Evolutionary conservation across 2,797 vertebrate genomes (phyloP).

Genomic region (Bradypodion pumilum): DNA sequence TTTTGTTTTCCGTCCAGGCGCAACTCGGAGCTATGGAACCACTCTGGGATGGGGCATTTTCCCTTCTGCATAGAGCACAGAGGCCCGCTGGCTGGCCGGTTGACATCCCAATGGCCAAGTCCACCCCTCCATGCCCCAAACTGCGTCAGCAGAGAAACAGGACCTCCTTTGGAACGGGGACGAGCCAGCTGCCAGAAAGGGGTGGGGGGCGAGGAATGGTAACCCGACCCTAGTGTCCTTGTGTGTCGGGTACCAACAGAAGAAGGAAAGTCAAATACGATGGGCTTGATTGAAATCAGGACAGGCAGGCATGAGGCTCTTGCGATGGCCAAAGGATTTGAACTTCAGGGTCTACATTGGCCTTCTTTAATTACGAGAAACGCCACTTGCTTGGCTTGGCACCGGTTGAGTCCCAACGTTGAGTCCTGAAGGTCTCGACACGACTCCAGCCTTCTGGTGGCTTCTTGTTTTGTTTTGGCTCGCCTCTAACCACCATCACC

Average conservation of each 20-base stretch:
- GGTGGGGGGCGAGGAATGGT: slow-evolving; percentile 1
- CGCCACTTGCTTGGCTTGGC: too few relatives aligned
- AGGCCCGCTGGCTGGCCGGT: background rate
- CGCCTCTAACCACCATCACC: slow-evolving; percentile 60
- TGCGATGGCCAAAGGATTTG: too few relatives aligned
- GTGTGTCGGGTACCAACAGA: background rate
- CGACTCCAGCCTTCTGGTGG: too few relatives aligned
- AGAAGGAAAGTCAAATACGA: too few relatives aligned
- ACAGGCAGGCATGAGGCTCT: background rate
- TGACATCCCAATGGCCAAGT: background rate
- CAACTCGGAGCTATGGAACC: slow-evolving; percentile 9
- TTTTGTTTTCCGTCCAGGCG: background rate
- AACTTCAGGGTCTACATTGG: background rate
- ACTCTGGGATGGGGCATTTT: background rate
- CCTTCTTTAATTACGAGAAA: background rate
- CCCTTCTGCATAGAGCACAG: too few relatives aligned
- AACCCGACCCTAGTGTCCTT: background rate
- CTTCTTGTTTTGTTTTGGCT: slow-evolving; percentile 33
- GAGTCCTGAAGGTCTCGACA: too few relatives aligned
- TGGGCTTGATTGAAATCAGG: background rate
- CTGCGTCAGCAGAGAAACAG: slow-evolving; percentile 30
- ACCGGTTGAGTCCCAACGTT: too few relatives aligned
- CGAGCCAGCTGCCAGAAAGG: slow-evolving; percentile 22
- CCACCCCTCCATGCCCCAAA: background rate
- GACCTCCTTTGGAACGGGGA: background rate